Conservation (phyloP, 35 echinoderm and acorn worm species). For the Holothuria glaberrima region DNA sequence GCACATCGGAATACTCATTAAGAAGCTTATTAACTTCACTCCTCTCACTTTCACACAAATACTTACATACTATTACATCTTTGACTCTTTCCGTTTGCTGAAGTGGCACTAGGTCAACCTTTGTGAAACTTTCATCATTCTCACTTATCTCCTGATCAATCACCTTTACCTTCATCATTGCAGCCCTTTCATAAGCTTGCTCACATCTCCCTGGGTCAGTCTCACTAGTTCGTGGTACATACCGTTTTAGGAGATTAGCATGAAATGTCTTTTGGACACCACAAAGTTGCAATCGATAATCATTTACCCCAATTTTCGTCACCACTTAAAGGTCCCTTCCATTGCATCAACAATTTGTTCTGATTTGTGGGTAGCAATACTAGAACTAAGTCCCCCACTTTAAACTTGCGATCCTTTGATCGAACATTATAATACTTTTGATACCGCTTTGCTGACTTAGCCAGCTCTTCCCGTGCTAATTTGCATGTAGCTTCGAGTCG, state of each 20-base stretch:
- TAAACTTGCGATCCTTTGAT: constrained; percentile 40
- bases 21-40: constrained; percentile 7
- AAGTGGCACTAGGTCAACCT: no score
- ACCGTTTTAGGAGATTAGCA: constrained; percentile 62
- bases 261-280: constrained; percentile 48
- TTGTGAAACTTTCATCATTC: no score
- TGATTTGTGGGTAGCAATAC: constrained; percentile 30
- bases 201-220: no score
- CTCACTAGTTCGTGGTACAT: no score
- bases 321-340: constrained; percentile 53
- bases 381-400: constrained; percentile 41
- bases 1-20: constrained; percentile 23
- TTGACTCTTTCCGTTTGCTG: neutral
- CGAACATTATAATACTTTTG: constrained; percentile 31
- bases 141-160: neutral
- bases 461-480: constrained; percentile 6
- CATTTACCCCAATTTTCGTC: constrained; percentile 13
- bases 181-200: neutral
- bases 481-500: constrained; percentile 45
- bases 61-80: neutral
- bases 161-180: constrained; percentile 44
- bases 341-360: constrained; percentile 54
- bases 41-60: neutral
- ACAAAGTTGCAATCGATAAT: constrained; percentile 32
- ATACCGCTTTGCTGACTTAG: constrained; percentile 19